Evolutionary conservation across 2,113 vertebrate species (phyloP).

Genomic region (Brevimyrus niger): DNA sequence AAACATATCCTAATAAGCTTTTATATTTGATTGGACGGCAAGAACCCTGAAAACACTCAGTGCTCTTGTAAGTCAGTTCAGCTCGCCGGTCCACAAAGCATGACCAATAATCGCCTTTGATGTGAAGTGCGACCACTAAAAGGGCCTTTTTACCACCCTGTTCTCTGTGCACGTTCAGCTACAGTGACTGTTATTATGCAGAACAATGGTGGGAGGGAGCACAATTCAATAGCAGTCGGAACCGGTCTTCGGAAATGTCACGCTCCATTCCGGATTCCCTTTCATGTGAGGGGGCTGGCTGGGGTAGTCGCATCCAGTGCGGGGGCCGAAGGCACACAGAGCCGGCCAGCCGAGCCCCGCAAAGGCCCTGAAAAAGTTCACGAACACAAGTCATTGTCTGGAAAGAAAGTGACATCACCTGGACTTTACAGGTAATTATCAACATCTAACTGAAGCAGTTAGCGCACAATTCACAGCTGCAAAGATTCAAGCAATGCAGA

Average conservation of each 20-base stretch:
- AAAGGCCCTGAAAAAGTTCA: not conserved
- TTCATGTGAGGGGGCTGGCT: not conserved
- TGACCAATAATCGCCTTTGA: not conserved
- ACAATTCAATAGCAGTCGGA: not conserved
- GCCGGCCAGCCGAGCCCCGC: not conserved
- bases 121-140: not conserved
- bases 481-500: not conserved
- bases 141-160: not conserved
- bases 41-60: not conserved
- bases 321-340: not conserved
- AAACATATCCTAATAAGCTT: not conserved
- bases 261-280: not conserved
- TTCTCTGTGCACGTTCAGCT: not conserved
- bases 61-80: not conserved
- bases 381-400: not conserved
- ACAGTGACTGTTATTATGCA: not conserved
- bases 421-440: not conserved
- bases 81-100: not conserved
- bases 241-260: not conserved
- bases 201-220: not conserved
- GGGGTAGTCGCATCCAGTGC: not conserved
- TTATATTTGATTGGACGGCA: not conserved
- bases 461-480: not conserved
- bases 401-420: not conserved
- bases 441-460: not conserved